Evolutionary conservation across 64 coral and sea anemone species (phyloP), one percentile per base, ranked within the genome.

Genomic region (Platygyra sinensis): DNA sequence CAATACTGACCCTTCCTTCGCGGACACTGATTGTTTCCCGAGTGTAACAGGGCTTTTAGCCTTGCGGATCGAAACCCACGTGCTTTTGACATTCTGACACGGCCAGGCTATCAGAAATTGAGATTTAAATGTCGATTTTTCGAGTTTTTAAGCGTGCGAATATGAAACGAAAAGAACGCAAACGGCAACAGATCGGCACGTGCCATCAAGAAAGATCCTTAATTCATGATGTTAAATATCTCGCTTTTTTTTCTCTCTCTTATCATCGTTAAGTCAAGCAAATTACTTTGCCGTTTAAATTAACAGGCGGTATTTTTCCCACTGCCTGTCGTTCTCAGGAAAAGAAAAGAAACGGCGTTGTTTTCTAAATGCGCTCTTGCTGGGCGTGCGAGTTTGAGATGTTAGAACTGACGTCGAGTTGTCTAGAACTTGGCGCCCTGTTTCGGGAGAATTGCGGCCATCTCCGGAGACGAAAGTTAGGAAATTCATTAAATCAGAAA

Each of bases 401-500:
- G 6, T 51, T 38, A 4, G 11, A 2, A 4, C 12, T 36, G 63
- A 46, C 32, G 30, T 69, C 61, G 2, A 8, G 2, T 20, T 83
- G 60, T 83, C 60, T 32, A 20, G 5, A 83, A 13, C 10, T 36
- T 83, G 59, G 79, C 20, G n/a, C 33, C 63, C 33, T 29, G 22
- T 69, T 69, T 27, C 8, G 65, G 65, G 29, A 2, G 38, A 85
- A 10, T 31, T 5, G 62, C 20, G 33, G 38, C 61, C 25, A 27
- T 28, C 59, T 85, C 64, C 39, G 38, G 60, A 36, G 12, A 36
- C 81, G 67, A 85, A 71, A 64, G 54, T 57, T 12, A 57, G 15
- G 62, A 85, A 85, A 85, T 50, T 46, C 63, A 85, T 71, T 85
- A 71, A 85, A 52, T 32, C 59, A 12, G 62, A 85, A 55, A 85